Conservation (phyloP, 2,113 vertebrate genomes). For the Ptyas mucosa region DNA sequence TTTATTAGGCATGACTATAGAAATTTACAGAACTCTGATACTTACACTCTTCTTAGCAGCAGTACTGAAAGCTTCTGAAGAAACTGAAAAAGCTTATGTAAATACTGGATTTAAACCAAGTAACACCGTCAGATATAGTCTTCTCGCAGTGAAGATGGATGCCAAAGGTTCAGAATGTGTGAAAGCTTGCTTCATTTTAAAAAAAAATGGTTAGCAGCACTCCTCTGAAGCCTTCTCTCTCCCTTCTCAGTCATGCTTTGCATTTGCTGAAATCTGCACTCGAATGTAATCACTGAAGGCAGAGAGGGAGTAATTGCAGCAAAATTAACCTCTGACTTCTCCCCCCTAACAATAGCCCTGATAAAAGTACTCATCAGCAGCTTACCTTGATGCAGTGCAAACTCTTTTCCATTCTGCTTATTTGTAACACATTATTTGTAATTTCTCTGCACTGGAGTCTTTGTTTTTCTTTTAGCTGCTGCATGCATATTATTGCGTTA, state of each 20-base stretch:
- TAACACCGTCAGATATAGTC: background rate
- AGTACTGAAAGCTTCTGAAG: background rate
- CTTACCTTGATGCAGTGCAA: constrained; percentile 41
- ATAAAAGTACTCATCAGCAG: constrained; percentile 69
- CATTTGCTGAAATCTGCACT: background rate
- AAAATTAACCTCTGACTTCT: constrained; percentile 72
- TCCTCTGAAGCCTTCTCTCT: background rate
- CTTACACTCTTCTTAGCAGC: background rate
- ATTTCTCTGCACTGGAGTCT: constrained; percentile 14
- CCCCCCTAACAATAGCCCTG: constrained; percentile 66
- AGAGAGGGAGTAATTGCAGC: constrained; percentile 59
- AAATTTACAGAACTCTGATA: accelerated
- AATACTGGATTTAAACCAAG: background rate
- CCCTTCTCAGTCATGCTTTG: background rate
- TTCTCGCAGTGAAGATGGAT: background rate
- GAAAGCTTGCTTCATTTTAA: background rate
- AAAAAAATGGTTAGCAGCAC: background rate
- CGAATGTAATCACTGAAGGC: constrained; percentile 38
- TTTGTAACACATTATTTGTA: constrained; percentile 38
- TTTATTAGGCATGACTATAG: background rate
- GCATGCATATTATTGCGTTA: background rate
- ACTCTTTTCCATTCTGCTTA: constrained; percentile 32
- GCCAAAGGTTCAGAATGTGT: background rate
- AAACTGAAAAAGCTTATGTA: background rate
- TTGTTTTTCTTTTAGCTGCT: background rate